Evolutionary conservation across 2,113 vertebrate species (phyloP).

Genomic region (Phrynocephalus versicolor): DNA sequence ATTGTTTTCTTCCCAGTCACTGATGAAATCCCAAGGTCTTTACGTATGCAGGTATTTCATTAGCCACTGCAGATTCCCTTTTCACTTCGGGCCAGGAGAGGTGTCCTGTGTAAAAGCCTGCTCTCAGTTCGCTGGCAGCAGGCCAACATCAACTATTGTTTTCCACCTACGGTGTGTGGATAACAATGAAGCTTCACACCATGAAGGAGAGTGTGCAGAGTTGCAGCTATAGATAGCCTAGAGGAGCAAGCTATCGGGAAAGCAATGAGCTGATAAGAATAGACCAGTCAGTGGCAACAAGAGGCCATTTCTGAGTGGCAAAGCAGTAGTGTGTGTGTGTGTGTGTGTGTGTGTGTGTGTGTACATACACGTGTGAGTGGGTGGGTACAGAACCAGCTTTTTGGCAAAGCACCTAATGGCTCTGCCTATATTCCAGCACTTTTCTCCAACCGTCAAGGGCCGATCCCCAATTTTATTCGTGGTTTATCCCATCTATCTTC

Average conservation of each 20-base stretch:
- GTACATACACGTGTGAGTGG: neutral
- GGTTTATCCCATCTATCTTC: too few relatives aligned
- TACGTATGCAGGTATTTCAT: constrained; percentile 37
- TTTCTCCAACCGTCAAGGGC: neutral
- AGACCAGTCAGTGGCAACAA: constrained; percentile 56
- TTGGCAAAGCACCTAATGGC: too few relatives aligned
- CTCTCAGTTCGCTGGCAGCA: constrained; percentile 44
- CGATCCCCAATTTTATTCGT: neutral
- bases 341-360: neutral
- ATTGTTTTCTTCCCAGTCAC: constrained; percentile 25
- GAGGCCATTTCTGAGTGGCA: constrained; percentile 60
- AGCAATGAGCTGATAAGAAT: constrained; percentile 51
- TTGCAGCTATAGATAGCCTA: constrained; percentile 32
- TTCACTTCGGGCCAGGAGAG: constrained; percentile 56
- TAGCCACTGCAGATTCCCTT: constrained; percentile 27
- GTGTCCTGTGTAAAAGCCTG: constrained; percentile 50
- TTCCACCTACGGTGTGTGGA: constrained; percentile 44
- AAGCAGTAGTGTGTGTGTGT: constrained; percentile 30
- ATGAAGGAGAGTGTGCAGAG: constrained; percentile 54
- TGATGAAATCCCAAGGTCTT: constrained; percentile 34
- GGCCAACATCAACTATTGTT: constrained; percentile 58
- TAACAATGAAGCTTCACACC: constrained; percentile 66
- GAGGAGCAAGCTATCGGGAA: constrained; percentile 49
- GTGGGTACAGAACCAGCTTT: too few relatives aligned
- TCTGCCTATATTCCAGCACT: neutral